These are phyloP conservation scores for Cheilosia soror DNA, from an alignment of 2,888 invertebrate species.

Conservation along the genomic window DNA sequence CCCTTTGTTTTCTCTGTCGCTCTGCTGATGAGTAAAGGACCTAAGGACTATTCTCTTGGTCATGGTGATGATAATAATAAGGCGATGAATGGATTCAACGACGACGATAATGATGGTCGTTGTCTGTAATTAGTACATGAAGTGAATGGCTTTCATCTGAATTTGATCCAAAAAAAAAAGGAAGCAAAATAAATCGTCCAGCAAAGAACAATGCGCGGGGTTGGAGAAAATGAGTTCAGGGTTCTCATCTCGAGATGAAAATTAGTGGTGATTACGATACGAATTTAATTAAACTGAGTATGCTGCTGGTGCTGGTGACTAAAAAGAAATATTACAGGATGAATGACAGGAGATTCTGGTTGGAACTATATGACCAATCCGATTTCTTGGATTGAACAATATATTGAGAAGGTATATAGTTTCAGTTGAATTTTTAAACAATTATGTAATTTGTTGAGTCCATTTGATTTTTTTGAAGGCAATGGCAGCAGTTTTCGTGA, in stretches of 20 bases:
- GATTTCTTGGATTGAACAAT: too few relatives aligned
- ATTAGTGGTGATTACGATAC: constrained; percentile 13
- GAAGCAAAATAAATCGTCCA: constrained; percentile 22
- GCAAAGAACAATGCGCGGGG: constrained; percentile 21
- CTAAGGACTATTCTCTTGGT: constrained; percentile 33
- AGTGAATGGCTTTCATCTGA: constrained; percentile 69
- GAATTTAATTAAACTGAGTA: constrained; percentile 48
- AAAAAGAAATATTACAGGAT: not conserved
- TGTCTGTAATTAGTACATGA: constrained; percentile 70
- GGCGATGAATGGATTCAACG: constrained; percentile 35
- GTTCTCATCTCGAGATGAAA: not conserved
- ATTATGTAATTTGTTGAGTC: too few relatives aligned
- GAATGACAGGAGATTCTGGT: not conserved
- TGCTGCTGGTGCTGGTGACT: not conserved
- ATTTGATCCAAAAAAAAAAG: constrained; percentile 56
- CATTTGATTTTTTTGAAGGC: too few relatives aligned
- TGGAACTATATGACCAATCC: too few relatives aligned
- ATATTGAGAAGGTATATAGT: too few relatives aligned
- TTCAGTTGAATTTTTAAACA: too few relatives aligned
- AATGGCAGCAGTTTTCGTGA: too few relatives aligned
- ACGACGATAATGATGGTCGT: constrained; percentile 61
- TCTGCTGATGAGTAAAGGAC: not conserved
- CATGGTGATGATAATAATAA: constrained; percentile 56
- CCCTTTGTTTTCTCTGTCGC: constrained; percentile 52
- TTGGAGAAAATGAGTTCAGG: constrained; percentile 11